A percentile compares a stretch with the other conserved stretches of the same genome.
phyloP scores from a whole-genome alignment of 2,888 invertebrate species.

The Dysmachus trigonus region DNA sequence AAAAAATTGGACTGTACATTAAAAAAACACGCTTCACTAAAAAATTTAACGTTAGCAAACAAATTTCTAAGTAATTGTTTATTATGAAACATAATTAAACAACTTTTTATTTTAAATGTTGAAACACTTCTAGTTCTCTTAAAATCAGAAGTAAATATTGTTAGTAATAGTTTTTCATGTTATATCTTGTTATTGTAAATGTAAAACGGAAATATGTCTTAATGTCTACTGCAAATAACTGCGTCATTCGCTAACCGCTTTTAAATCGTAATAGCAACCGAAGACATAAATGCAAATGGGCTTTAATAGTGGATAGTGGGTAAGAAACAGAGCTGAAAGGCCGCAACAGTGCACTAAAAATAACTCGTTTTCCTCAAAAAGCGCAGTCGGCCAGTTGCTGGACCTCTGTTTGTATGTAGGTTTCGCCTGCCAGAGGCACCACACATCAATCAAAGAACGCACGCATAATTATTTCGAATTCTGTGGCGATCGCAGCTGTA shows the following conservation, averaged over 20 bases:
- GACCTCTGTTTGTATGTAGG: neutral
- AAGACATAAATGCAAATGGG: neutral
- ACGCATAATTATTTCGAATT: constrained; percentile 8
- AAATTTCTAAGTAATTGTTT: no score
- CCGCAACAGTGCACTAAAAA: neutral
- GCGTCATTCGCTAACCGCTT: neutral
- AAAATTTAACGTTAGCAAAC: no score
- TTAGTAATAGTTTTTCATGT: neutral
- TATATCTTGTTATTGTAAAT: neutral
- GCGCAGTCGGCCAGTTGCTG: neutral
- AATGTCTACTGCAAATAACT: neutral
- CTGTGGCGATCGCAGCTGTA: constrained; percentile 2
- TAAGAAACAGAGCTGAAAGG: neutral
- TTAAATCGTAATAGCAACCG: neutral
- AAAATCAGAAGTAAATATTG: neutral
- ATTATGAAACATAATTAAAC: no score
- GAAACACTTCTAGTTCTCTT: no score
- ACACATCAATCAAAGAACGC: neutral
- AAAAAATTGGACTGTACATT: no score
- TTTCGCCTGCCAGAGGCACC: neutral
- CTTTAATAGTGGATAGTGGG: neutral
- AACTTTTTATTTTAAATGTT: no score
- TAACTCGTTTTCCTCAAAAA: neutral
- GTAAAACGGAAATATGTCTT: neutral
- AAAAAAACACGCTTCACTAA: no score